Evolutionary conservation across 2,888 invertebrate species (phyloP).

Genomic region (Trichopoda pennipes): DNA sequence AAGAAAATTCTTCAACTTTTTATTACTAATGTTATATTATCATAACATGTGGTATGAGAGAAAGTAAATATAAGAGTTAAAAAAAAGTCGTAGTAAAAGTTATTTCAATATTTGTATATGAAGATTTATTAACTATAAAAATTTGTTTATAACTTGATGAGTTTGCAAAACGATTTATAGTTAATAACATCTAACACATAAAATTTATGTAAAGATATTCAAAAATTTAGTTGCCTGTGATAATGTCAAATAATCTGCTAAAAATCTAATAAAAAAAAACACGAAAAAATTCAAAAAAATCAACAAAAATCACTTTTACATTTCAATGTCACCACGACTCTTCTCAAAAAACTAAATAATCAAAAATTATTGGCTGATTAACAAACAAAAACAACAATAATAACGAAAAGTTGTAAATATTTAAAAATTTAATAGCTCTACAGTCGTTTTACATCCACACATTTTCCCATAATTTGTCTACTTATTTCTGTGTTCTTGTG

Average conservation of each 20-base stretch:
- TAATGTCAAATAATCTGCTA: conserved; percentile 19
- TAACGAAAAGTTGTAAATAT: conserved; percentile 53
- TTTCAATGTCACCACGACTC: not conserved
- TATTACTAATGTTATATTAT: no score
- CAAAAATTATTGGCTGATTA: conserved; percentile 36
- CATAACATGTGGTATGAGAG: no score
- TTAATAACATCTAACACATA: conserved; percentile 27
- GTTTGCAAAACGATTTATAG: conserved; percentile 27
- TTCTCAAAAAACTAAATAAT: not conserved
- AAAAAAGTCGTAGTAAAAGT: not conserved
- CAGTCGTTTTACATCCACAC: not conserved
- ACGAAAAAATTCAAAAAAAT: conserved; percentile 1
- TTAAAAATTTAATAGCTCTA: conserved; percentile 32
- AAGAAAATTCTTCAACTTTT: no score
- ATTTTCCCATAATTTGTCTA: conserved; percentile 20
- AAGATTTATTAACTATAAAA: not conserved
- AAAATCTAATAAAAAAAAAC: not conserved
- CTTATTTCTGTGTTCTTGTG: not conserved
- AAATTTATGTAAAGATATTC: conserved; percentile 17
- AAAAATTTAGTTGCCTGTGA: not conserved
- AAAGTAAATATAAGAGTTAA: not conserved
- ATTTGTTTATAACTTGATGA: conserved; percentile 4
- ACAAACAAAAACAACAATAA: no score
- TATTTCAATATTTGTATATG: not conserved
- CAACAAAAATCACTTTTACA: conserved; percentile 8